Percentiles rank a stretch among this genome's conserved stretches.
These are phyloP conservation scores for Pocota personata DNA, from an alignment of 2,888 invertebrate species.

Conservation along the genomic window DNA sequence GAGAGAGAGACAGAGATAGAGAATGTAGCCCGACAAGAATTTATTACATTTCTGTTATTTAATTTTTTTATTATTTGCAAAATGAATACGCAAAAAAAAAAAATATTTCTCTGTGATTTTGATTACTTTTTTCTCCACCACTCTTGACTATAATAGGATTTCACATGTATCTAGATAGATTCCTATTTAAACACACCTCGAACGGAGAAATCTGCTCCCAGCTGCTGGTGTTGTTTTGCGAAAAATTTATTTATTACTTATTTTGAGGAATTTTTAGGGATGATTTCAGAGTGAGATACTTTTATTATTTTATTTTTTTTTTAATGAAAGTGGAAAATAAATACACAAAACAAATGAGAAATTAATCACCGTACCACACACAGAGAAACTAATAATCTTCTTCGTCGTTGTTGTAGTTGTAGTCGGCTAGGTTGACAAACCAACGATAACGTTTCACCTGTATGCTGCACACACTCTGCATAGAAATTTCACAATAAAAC, in stretches of 20 bases:
- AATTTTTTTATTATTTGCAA: conserved; percentile 6
- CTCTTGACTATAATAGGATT: conserved; percentile 7
- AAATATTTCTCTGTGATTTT: background rate
- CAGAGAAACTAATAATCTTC: background rate
- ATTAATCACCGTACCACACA: conserved; percentile 26
- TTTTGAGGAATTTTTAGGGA: background rate
- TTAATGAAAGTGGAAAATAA: background rate
- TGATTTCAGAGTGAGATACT: background rate
- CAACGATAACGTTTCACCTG: conserved; percentile 43
- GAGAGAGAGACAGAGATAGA: background rate
- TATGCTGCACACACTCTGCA: conserved; percentile 38
- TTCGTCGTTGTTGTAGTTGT: background rate
- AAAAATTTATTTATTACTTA: background rate
- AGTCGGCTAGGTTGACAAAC: conserved; percentile 22
- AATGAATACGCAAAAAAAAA: background rate
- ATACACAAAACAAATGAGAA: background rate
- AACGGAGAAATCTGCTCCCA: background rate
- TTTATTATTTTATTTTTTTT: background rate
- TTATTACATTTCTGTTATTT: background rate
- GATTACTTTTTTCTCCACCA: background rate
- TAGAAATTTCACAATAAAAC: conserved; percentile 52
- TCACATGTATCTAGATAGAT: background rate
- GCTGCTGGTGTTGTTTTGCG: background rate
- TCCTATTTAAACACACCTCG: background rate
- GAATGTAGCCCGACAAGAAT: background rate